phyloP scores from a whole-genome alignment of 2,113 vertebrate species.

The Thalassarche chlororhynchos region DNA sequence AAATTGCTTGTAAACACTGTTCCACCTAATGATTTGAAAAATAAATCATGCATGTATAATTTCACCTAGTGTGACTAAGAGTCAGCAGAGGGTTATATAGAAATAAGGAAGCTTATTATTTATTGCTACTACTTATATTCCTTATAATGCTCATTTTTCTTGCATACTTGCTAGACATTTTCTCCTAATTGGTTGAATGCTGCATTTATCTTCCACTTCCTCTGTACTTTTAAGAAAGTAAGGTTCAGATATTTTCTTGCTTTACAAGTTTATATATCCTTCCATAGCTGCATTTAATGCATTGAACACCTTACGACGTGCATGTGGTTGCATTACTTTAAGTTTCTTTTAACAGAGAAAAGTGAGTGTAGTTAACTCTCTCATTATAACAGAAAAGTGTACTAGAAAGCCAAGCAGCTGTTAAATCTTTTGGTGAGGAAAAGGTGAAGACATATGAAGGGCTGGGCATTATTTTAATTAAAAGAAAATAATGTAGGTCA shows the following conservation, averaged over 20 bases:
- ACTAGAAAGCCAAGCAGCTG: neutral
- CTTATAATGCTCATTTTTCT: neutral
- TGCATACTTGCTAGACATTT: neutral
- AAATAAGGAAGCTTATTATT: neutral
- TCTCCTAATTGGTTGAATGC: neutral
- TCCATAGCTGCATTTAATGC: neutral
- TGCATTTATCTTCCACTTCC: neutral
- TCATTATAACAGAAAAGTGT: neutral
- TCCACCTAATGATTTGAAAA: constrained; percentile 28
- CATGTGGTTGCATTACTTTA: neutral
- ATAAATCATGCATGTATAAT: neutral
- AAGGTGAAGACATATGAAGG: neutral
- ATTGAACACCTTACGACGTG: rapidly evolving
- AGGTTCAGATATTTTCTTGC: neutral
- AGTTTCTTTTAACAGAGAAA: neutral
- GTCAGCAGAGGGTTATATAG: neutral
- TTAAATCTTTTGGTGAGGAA: neutral
- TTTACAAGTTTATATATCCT: neutral
- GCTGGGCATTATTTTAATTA: neutral
- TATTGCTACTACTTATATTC: neutral
- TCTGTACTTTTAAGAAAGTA: neutral
- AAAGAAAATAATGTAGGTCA: neutral
- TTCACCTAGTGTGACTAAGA: neutral
- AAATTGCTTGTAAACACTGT: neutral
- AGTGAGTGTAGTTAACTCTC: neutral